These are phyloP conservation scores for Platysteira castanea DNA, from an alignment of 2,113 vertebrate species.

Conservation along the genomic window DNA sequence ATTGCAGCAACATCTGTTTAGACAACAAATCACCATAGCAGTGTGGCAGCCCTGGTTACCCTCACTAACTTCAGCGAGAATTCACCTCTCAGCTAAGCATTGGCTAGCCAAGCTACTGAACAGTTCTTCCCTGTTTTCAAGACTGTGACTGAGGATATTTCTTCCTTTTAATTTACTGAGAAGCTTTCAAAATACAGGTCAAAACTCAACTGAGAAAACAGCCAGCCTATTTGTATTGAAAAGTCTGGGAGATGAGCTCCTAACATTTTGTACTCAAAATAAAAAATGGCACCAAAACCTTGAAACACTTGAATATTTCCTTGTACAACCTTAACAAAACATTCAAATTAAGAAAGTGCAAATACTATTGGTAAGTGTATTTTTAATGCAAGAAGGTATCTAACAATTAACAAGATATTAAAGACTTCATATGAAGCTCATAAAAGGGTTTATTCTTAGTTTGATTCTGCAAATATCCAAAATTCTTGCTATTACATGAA, in stretches of 20 bases:
- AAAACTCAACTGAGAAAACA: neutral
- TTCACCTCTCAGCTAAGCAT: neutral
- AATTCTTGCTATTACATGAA: neutral
- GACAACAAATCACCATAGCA: constrained; percentile 56
- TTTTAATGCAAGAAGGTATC: neutral
- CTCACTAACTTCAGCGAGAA: neutral
- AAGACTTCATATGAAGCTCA: neutral
- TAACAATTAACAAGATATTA: neutral
- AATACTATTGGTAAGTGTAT: neutral
- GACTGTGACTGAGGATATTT: neutral
- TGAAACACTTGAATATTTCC: neutral
- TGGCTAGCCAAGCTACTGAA: neutral
- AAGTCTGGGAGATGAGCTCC: neutral
- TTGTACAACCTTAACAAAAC: neutral
- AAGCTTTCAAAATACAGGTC: neutral
- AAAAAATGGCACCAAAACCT: neutral
- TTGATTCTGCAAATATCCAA: neutral
- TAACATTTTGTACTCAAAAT: neutral
- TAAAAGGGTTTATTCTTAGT: neutral
- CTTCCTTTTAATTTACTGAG: neutral
- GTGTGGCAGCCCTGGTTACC: constrained; percentile 43
- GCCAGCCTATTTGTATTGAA: neutral
- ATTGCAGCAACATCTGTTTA: constrained; percentile 42
- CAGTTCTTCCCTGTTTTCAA: neutral
- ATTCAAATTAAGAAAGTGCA: neutral